Evolutionary conservation across 2,797 vertebrate genomes (phyloP), one percentile per base, ranked within the genome.

Genomic region (Capromys pilorides): DNA sequence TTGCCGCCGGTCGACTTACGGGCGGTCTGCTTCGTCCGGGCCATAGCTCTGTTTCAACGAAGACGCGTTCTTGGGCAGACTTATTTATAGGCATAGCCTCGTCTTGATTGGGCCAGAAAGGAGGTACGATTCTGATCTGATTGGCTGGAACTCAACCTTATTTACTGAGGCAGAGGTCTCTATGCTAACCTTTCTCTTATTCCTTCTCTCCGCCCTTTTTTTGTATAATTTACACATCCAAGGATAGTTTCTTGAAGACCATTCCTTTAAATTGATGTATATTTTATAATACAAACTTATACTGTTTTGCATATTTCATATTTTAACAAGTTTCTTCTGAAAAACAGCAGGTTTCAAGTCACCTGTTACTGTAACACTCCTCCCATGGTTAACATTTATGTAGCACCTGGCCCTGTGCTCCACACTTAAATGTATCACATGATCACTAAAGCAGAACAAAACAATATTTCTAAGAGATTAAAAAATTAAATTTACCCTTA

Each of bases 1-100:
- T 99, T 99, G 90, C 98, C 99, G 94, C 99, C 98, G 24, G 99
- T 99, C 66, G 99, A 99, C 77, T 99, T 99, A 91, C 99, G 98
- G 0, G 99, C 99, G 0, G 99, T 99, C 96, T 99, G 99, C 98
- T 99, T 99, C 0, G 99, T 99, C 89, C 98, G 95, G 0, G 96
- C 97, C 97, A 97, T 95, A 96, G n/a, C 18, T 26, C 1, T 1
- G 2, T 6, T 45, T 86, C 4, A 5, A 9, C 18, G 0, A 0
- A 2, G 0, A 0, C 0, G 0, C 0, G 14, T 45, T 45, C 0
- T 0, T 1, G 5, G 18, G 78, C 82, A 77, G 73, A 71, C 78
- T 0, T 94, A 96, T 94, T 97, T 97, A 95, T 97, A 97, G 88
- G 95, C 82, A 28, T 36, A 88, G 45, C 73, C 9, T 88, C 5